Percentiles rank a stretch among this genome's conserved stretches.
Evolutionary conservation across 2,113 vertebrate species (phyloP).

Genomic region (Psilopsiagon aurifrons): DNA sequence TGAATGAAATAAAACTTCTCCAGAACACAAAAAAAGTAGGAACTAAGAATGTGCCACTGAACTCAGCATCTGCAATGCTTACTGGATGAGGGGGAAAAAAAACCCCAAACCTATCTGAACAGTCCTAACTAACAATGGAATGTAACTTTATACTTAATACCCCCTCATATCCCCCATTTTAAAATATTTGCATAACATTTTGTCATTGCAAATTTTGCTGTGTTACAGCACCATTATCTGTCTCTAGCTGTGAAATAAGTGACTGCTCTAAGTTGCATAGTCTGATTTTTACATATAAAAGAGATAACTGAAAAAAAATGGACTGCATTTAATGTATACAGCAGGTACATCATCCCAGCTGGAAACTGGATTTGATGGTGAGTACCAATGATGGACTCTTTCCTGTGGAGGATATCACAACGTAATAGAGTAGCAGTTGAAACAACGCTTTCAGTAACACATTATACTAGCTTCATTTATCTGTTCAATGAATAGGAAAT

Average conservation of each 20-base stretch:
- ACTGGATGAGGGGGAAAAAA: not conserved
- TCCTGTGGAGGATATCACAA: constrained; percentile 56
- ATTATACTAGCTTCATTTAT: constrained; percentile 75
- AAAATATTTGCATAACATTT: constrained; percentile 9
- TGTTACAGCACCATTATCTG: constrained; percentile 1
- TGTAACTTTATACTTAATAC: not conserved
- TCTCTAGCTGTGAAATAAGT: constrained; percentile 30
- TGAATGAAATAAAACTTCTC: not conserved
- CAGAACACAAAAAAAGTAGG: not conserved
- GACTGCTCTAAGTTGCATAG: not conserved
- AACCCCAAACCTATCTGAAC: too few species aligned
- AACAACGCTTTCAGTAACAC: constrained; percentile 64
- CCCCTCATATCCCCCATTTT: not conserved
- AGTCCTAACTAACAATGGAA: not conserved
- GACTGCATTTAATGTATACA: constrained; percentile 20
- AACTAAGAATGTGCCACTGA: not conserved
- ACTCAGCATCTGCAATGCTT: not conserved
- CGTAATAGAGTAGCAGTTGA: constrained; percentile 49
- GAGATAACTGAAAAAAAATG: constrained; percentile 19
- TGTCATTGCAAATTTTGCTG: not conserved
- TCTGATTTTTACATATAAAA: constrained; percentile 52
- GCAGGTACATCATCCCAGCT: constrained; percentile 42
- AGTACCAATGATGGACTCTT: constrained; percentile 64
- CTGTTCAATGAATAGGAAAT: constrained; percentile 80
- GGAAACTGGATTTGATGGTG: constrained; percentile 68